Base-by-base conservation (phyloP, 2,888 invertebrate genomes). In the Molorchus minor region DNA sequence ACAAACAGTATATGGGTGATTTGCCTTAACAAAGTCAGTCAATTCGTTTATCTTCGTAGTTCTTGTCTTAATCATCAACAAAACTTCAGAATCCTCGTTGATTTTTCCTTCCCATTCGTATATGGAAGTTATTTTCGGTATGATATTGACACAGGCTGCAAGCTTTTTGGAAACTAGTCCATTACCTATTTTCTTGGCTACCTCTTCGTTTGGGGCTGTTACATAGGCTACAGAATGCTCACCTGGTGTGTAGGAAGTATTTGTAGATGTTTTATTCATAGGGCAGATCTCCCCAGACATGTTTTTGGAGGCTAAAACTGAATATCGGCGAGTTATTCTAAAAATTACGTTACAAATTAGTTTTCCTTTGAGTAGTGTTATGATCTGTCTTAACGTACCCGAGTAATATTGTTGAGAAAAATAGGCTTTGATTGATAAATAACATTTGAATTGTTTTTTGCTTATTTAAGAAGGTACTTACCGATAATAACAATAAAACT, bases 71-170 rank as follows among this genome's bases (percentile, higher is more conserved):
- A 96, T 93, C 89, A 96, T 94, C 84, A 95, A 80, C 29, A 91
- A 78, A n/a, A 89, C 84, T 83, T 96, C 95, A 63, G 78, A 82
- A 68, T 94, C 96, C 80, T 96, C 95, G 74, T 92, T 90, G 2
- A 97, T 86, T 81, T 93, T 89, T 51, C 88, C 88, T 77, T 97
- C 89, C 97, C 97, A 98, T 80, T 92, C 88, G 76, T 97, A 97
- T 80, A 98, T 86, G 0, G 97, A 98, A 1, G 88, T 93, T 13
- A 98, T 83, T 77, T 91, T 88, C 0, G 97, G 96, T 60, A 98
- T 87, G 40, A 98, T 92, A 76, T 98, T 98, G 1, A 98, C 96
- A 81, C 98, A 98, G 0, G 97, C 98, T 1, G 96, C 97, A 38
- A 97, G 79, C 75, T 94, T 93, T 36, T 87, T 85, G 65, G 87